These are phyloP conservation scores for Albula goreensis DNA, from an alignment of 2,113 vertebrate genomes.

Conservation along the genomic window DNA sequence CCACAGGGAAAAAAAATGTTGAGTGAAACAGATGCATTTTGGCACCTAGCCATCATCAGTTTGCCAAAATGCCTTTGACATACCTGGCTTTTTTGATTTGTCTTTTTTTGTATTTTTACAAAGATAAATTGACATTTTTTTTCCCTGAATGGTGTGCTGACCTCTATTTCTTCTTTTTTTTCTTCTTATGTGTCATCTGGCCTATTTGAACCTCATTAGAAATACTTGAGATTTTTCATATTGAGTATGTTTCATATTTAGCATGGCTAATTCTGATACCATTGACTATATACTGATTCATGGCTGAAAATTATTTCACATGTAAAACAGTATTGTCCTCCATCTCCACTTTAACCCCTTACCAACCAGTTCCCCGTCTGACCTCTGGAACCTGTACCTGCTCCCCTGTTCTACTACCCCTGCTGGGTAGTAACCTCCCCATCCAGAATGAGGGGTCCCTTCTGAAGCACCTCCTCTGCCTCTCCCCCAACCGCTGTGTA, in stretches of 20 bases:
- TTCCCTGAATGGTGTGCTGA: not conserved
- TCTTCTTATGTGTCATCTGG: not conserved
- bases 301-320: not conserved
- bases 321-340: slow-evolving; percentile 29
- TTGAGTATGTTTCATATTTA: no score
- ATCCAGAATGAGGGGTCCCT: not conserved
- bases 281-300: not conserved
- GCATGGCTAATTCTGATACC: no score
- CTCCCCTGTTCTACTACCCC: slow-evolving; percentile 46
- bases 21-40: not conserved
- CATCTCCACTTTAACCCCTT: slow-evolving; percentile 38
- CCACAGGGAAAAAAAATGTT: not conserved
- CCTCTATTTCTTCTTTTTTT: not conserved
- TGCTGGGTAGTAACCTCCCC: slow-evolving; percentile 22
- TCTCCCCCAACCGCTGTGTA: slow-evolving; percentile 25
- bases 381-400: slow-evolving; percentile 3
- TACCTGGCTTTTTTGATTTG: no score
- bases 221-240: not conserved
- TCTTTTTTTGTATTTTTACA: not conserved
- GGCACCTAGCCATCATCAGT: not conserved
- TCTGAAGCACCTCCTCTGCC: not conserved
- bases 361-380: slow-evolving; percentile 37
- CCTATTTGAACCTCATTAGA: not conserved
- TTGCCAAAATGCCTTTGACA: not conserved
- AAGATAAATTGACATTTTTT: not conserved